A percentile compares a stretch with the other conserved stretches of the same genome.
These are phyloP conservation scores for Amyelois transitella DNA, from an alignment of 1,140 invertebrate genomes.

Conservation along the genomic window DNA sequence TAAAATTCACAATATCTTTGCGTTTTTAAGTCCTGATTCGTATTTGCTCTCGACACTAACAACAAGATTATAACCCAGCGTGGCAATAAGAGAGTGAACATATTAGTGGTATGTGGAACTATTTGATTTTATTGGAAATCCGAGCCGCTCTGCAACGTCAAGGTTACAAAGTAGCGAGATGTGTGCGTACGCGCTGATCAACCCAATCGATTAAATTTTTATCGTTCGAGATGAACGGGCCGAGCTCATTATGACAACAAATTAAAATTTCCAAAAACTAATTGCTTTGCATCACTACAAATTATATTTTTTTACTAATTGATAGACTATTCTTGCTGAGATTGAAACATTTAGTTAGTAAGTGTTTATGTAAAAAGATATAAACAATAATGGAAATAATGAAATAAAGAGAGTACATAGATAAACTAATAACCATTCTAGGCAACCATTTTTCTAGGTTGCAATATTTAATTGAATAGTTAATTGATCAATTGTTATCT, in stretches of 20 bases:
- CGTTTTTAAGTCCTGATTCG: not conserved
- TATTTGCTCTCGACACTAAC: not conserved
- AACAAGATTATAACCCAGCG: not conserved
- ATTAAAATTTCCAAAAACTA: not conserved
- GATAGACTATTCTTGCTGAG: too few species aligned
- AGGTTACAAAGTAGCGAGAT: not conserved
- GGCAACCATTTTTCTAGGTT: too few species aligned
- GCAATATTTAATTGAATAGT: too few species aligned
- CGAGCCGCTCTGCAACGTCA: not conserved
- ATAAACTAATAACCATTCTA: too few species aligned
- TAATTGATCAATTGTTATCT: not conserved
- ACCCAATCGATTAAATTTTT: not conserved
- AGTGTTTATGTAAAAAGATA: too few species aligned
- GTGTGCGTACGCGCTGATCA: not conserved
- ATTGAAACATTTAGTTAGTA: too few species aligned
- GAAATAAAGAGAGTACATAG: too few species aligned
- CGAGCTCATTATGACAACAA: not conserved
- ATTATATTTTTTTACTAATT: too few species aligned
- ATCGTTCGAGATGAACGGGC: not conserved
- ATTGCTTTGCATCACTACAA: too few species aligned
- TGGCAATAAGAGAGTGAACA: not conserved
- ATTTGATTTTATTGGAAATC: not conserved
- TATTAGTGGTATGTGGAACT: not conserved
- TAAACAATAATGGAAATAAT: too few species aligned
- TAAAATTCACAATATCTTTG: too few species aligned